Evolutionary conservation across 2,113 vertebrate genomes (phyloP).

Genomic region (Lophura nycthemera): DNA sequence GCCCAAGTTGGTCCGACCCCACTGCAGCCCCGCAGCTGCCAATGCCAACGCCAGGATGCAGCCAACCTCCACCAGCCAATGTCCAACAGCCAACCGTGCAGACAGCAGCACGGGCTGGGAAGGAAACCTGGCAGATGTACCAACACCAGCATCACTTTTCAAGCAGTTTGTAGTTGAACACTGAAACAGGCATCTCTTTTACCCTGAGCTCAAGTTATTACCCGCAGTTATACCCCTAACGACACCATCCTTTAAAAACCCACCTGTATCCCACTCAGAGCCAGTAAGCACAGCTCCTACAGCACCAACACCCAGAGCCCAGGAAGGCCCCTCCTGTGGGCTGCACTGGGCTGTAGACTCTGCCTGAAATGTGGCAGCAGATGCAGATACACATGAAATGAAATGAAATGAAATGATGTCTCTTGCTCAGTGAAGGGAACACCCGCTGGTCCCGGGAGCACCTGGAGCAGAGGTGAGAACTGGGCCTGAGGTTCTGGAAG

Average conservation of each 20-base stretch:
- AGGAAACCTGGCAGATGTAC: too few relatives aligned
- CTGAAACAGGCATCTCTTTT: neutral
- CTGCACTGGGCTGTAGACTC: constrained; percentile 8
- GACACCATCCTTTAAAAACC: neutral
- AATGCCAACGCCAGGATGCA: neutral
- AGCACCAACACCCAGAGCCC: neutral
- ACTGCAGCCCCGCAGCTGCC: neutral
- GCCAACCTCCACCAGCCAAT: constrained; percentile 44
- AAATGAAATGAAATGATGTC: constrained; percentile 1
- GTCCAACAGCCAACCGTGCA: neutral
- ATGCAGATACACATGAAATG: neutral
- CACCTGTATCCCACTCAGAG: neutral
- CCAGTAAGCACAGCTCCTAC: neutral
- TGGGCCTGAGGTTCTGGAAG: constrained; percentile 29
- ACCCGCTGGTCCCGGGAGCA: neutral
- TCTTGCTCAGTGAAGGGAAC: constrained; percentile 3
- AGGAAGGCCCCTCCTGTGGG: neutral
- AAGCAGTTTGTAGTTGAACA: neutral
- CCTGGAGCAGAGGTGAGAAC: constrained; percentile 10
- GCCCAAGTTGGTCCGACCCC: neutral
- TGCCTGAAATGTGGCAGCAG: constrained; percentile 5
- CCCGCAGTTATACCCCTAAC: neutral
- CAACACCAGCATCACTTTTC: neutral
- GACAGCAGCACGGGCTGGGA: too few relatives aligned
- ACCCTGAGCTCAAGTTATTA: neutral